These are phyloP conservation scores for Brienomyrus longianalis DNA, from an alignment of 2,113 vertebrate genomes.

Conservation along the genomic window DNA sequence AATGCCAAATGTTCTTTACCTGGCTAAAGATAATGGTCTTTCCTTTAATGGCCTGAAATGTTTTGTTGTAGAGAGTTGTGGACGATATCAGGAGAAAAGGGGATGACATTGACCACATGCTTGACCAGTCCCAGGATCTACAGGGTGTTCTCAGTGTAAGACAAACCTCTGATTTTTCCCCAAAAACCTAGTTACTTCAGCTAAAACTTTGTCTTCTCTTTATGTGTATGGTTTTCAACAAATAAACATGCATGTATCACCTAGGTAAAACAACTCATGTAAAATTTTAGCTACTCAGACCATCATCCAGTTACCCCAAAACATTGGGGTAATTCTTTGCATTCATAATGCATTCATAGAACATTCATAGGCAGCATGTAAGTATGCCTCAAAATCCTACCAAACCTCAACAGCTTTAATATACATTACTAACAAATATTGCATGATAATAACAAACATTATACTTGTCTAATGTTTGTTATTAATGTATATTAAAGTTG, in stretches of 20 bases:
- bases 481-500: background rate
- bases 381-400: background rate
- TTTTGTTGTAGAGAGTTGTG: constrained; percentile 67
- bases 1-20: background rate
- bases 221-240: background rate
- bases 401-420: background rate
- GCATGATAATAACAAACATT: background rate
- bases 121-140: constrained; percentile 70
- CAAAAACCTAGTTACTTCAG: background rate
- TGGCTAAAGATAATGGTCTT: background rate
- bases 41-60: background rate
- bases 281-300: background rate
- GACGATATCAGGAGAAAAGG: constrained; percentile 78
- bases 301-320: background rate
- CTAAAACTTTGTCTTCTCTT: background rate
- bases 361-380: background rate
- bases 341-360: background rate
- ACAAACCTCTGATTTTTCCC: background rate
- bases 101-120: constrained; percentile 59
- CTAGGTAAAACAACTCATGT: background rate
- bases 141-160: constrained; percentile 74
- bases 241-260: background rate
- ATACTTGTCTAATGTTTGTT: background rate
- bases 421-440: background rate
- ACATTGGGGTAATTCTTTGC: background rate